Base-by-base conservation (phyloP, 2,888 invertebrate genomes). In the Crepidodera aurea region DNA sequence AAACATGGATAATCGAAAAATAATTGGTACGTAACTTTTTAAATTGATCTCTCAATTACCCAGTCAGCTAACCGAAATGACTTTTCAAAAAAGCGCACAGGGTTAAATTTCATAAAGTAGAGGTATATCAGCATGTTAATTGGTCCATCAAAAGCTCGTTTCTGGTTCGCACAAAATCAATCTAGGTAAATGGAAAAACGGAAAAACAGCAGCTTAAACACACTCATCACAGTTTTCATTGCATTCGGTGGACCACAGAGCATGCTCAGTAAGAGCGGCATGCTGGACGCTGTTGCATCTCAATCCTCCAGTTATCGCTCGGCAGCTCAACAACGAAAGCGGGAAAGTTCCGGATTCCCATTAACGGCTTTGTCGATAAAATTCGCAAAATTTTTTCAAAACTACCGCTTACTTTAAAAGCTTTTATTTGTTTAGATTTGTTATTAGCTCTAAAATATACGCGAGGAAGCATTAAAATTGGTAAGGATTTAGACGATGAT, bases 281-380 rank as follows among this genome's bases (percentile, higher is more conserved):
- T 69, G 72, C 73, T 69, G 74, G 78, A 78, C 78, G 78, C 79
- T 79, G 78, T 79, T 79, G 79, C 79, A 77, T 79, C 79, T 76
- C 73, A 16, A 27, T 48, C 15, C 48, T 48, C 48, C 74, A 77
- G 77, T 77, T 66, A 70, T 69, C 73, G 70, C 65, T 69, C 69
- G 71, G 70, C 72, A 67, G 71, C 68, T 67, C 64, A 68, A 65
- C 69, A 69, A 68, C 70, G 72, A 68, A 70, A 48, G 48, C 48
- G 48, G 48, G 48, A 48, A 48, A 48, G 19, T 25, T 48, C 44
- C 44, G 29, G 29, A 27, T 8, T 25, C 13, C 44, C 22, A 44
- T 12, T 7, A 29, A 7, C 27, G 27, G 13, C 3, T 48, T 48
- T 48, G 16, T 27, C 27, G 48, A 25, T 6, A 13, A 25, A 27